These are phyloP conservation scores for Bactericera cockerelli DNA, from an alignment of 1,140 invertebrate genomes.

Conservation along the genomic window DNA sequence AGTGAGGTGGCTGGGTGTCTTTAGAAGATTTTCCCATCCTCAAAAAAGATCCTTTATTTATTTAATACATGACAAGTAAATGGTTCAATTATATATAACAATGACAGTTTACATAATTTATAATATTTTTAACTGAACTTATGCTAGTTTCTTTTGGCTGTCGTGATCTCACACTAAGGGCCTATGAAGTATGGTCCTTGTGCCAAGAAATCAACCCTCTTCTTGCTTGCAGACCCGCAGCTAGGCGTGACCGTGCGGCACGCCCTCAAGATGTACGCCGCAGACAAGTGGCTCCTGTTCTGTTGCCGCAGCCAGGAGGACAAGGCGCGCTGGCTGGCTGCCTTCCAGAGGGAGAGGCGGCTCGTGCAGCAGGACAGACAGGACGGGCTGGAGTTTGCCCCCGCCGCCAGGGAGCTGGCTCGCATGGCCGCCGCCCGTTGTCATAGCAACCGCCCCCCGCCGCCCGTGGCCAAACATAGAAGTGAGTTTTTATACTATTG, in stretches of 20 bases:
- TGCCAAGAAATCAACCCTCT: too few relatives aligned
- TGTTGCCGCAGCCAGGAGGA: slow-evolving; percentile 46
- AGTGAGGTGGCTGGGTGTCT: too few relatives aligned
- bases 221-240: slow-evolving; percentile 36
- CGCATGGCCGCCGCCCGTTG: slow-evolving; percentile 35
- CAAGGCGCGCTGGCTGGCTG: slow-evolving; percentile 49
- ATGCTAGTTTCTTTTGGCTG: too few relatives aligned
- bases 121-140: too few relatives aligned
- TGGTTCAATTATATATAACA: too few relatives aligned
- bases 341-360: slow-evolving; percentile 41
- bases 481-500: too few relatives aligned
- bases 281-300: slow-evolving; percentile 48
- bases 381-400: slow-evolving; percentile 38
- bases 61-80: too few relatives aligned
- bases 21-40: too few relatives aligned
- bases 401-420: slow-evolving; percentile 38
- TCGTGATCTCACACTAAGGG: too few relatives aligned
- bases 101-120: too few relatives aligned
- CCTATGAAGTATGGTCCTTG: too few relatives aligned
- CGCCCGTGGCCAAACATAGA: slow-evolving; percentile 40
- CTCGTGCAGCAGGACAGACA: slow-evolving; percentile 37
- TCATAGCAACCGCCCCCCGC: slow-evolving; percentile 26
- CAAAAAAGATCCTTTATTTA: too few relatives aligned
- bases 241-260: slow-evolving; percentile 43
- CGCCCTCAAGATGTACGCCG: slow-evolving; percentile 47